Base-by-base conservation (phyloP, 2,888 invertebrate species). In the Pseudolycoriella hygida region DNA sequence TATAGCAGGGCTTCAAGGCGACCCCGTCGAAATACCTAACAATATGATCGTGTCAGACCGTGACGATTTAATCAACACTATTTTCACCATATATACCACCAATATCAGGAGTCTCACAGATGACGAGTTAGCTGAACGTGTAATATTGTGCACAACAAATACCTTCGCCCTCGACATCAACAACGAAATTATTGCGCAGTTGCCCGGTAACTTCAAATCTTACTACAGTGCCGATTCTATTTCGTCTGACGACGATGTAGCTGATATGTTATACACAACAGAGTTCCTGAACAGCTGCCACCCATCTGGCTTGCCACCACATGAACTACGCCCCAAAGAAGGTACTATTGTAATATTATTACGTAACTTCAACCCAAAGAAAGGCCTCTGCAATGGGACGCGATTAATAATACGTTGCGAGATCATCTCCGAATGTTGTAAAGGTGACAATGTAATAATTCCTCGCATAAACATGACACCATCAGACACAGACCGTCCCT, bases 401-500 rank as follows among this genome's bases (percentile, higher is more conserved):
- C 15, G 47, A 44, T 44, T 47, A 42, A 15, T 44, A 18, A 31
- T 47, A 3, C 44, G 38, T 44, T 47, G 47, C 25, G 49, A 47
- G 46, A 25, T 47, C 39, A 31, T 45, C 11, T 37, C 38, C 30
- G 37, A 42, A 17, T 17, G 34, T 41, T n/a, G 37, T 17, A 4
- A 30, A 15, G 17, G 17, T 3, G 15, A 14, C 3, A 10, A 32
- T 31, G 12, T 25, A 17, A 12, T 42, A 6, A 25, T 42, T 17
- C 31, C 31, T 6, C 30, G 42, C 10, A 34, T 43, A 6, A 8
- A 43, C 34, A 32, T 43, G 18, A 34, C 43, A n/a, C 31, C 12
- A 31, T 34, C 43, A 2, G 43, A 32, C 8, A 34, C 32, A 34
- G 14, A 18, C 3, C 14, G 17, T 6, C 43, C 43, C 1, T 43